Base-by-base conservation (phyloP, 1,140 invertebrate species). In the Papilio helenus region DNA sequence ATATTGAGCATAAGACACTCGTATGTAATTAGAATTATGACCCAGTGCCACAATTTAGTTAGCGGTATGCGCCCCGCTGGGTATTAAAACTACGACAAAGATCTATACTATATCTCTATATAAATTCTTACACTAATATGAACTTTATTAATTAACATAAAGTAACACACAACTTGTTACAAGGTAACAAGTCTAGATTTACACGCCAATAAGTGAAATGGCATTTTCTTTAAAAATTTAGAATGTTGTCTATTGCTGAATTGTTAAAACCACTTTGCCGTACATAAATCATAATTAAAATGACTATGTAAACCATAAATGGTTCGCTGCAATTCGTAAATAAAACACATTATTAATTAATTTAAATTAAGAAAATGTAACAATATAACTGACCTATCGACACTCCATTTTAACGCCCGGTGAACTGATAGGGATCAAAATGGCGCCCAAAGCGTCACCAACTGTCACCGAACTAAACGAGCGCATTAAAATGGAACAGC, bases 401-500 rank as follows among this genome's bases (percentile, higher is more conserved):
- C 79, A 76, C 80, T 79, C 68, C 81, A 65, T 84, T 88, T 76
- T 79, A 83, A 83, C 80, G 81, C 79, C 85, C 85, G 82, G 84
- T 83, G 84, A 84, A 83, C 78, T 83, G 91, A 94, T 93, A 94
- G 91, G 81, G 84, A 94, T 93, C 92, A 82, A 88, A 82, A 88
- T 90, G 92, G 91, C 92, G 91, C 92, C 92, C 86, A n/a, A 86
- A 88, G 87, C 87, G 91, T 92, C 87, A 93, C 85, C 83, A 83
- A 88, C 88, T 92, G 89, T 90, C 92, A 92, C 85, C 86, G 79
- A 87, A 87, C 82, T 83, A 87, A 91, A 91, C 90, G 91, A 90
- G 86, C 84, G 79, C 90, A 91, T 90, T 90, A 92, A 92, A 92
- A 88, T 85, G 84, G 87, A 90, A 89, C 87, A 79, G 84, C 82